Evolutionary conservation across 2,888 invertebrate species (phyloP).

Genomic region (Dolomedes plantarius): DNA sequence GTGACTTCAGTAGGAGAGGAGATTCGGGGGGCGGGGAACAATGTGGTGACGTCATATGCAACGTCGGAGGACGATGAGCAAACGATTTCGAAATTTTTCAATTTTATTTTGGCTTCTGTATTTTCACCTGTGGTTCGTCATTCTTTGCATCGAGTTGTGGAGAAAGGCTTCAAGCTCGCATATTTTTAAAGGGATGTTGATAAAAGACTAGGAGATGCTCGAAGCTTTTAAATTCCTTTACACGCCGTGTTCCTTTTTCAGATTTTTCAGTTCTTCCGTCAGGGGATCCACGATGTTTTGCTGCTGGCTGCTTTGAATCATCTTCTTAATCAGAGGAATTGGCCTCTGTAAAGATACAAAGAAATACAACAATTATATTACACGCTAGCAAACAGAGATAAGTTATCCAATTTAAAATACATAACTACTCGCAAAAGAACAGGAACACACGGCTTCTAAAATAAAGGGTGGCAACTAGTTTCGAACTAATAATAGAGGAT

Average conservation of each 20-base stretch:
- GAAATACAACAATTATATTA: too few species aligned
- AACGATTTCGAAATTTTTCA: slow-evolving; percentile 13
- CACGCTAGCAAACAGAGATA: too few species aligned
- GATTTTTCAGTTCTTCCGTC: slow-evolving; percentile 36
- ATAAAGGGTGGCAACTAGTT: too few species aligned
- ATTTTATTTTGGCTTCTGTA: not conserved
- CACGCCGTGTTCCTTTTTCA: slow-evolving; percentile 31
- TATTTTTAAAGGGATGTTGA: not conserved
- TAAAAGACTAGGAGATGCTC: not conserved
- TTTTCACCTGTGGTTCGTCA: not conserved
- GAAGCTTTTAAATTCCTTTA: not conserved
- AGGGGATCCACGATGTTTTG: slow-evolving; percentile 17
- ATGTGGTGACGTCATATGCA: not conserved
- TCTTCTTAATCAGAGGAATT: slow-evolving; percentile 52
- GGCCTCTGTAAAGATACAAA: slow-evolving; percentile 33
- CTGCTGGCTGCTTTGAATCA: slow-evolving; percentile 37
- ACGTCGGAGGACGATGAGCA: slow-evolving; percentile 22
- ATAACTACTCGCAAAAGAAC: too few species aligned
- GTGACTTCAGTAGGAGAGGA: slow-evolving; percentile 2
- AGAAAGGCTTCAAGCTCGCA: slow-evolving; percentile 24
- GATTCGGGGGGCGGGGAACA: not conserved
- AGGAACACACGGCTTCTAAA: too few species aligned
- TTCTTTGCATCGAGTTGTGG: not conserved
- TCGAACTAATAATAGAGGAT: too few species aligned
- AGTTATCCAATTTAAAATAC: too few species aligned